phyloP scores from a whole-genome alignment of 2,888 invertebrate genomes.

The Pheosia gnoma region DNA sequence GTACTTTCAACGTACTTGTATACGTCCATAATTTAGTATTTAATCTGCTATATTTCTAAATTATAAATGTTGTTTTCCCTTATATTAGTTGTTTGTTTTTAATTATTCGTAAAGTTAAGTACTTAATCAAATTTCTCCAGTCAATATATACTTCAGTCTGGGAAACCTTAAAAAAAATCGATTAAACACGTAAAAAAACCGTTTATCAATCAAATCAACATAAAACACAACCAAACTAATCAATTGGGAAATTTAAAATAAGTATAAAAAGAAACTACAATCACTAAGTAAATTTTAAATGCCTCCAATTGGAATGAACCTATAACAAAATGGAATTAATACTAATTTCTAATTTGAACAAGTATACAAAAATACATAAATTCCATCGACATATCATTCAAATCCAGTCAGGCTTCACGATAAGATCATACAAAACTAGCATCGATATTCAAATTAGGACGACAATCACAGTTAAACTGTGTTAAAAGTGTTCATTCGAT shows the following conservation, averaged over 20 bases:
- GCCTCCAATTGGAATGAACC: constrained; percentile 64
- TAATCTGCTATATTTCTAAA: too few relatives aligned
- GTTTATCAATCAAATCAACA: constrained; percentile 31
- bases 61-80: neutral
- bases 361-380: constrained; percentile 31
- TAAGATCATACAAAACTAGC: constrained; percentile 34
- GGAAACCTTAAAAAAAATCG: constrained; percentile 33
- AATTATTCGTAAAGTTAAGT: too few relatives aligned
- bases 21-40: too few relatives aligned
- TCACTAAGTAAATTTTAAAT: constrained; percentile 52
- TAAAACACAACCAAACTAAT: constrained; percentile 30
- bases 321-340: constrained; percentile 37
- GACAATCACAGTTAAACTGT: constrained; percentile 53
- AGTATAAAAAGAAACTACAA: constrained; percentile 16
- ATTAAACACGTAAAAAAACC: constrained; percentile 32
- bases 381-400: constrained; percentile 34
- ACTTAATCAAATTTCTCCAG: too few relatives aligned
- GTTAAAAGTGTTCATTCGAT: constrained; percentile 17
- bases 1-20: too few relatives aligned
- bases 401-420: constrained; percentile 33
- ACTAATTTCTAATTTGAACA: constrained; percentile 33
- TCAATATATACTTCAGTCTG: constrained; percentile 18
- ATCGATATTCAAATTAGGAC: constrained; percentile 46
- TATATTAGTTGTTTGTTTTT: too few relatives aligned
- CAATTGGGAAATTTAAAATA: constrained; percentile 33